Evolutionary conservation across 2,888 invertebrate species (phyloP).

Genomic region (Chrysomela aeneicollis): DNA sequence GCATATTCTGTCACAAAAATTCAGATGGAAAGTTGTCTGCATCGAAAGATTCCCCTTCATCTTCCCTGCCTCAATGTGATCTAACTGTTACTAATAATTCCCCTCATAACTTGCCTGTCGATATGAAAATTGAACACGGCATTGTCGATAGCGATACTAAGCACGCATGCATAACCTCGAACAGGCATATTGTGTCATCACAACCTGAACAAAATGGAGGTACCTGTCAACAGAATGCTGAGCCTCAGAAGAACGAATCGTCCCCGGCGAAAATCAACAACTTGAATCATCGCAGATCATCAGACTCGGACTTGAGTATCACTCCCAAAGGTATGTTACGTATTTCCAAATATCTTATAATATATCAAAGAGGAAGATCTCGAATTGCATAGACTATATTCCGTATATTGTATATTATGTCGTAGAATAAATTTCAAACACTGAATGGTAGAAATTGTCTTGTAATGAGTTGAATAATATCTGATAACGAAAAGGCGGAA

Average conservation of each 20-base stretch:
- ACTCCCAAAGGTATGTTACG: constrained; percentile 84
- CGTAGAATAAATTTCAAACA: too few species aligned
- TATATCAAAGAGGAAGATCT: too few species aligned
- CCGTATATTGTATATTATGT: too few species aligned
- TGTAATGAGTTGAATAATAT: too few species aligned
- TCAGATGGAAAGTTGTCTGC: constrained; percentile 35
- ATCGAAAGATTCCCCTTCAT: constrained; percentile 19
- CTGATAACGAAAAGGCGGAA: too few species aligned
- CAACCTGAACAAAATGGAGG: constrained; percentile 47
- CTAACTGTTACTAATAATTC: constrained; percentile 42
- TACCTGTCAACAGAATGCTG: constrained; percentile 52
- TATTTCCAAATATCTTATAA: not conserved
- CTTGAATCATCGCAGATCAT: constrained; percentile 76
- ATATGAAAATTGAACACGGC: constrained; percentile 57
- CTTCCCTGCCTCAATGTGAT: constrained; percentile 23
- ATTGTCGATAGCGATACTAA: constrained; percentile 53
- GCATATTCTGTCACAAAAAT: constrained; percentile 39
- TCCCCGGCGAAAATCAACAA: constrained; percentile 65
- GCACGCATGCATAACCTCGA: constrained; percentile 59
- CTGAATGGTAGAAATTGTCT: too few species aligned
- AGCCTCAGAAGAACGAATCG: constrained; percentile 50
- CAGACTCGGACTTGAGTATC: constrained; percentile 92
- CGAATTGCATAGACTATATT: too few species aligned
- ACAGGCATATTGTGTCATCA: constrained; percentile 57
- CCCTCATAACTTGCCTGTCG: constrained; percentile 49